These are phyloP conservation scores for Clarias gariepinus DNA, from an alignment of 2,113 vertebrate genomes.

Conservation along the genomic window DNA sequence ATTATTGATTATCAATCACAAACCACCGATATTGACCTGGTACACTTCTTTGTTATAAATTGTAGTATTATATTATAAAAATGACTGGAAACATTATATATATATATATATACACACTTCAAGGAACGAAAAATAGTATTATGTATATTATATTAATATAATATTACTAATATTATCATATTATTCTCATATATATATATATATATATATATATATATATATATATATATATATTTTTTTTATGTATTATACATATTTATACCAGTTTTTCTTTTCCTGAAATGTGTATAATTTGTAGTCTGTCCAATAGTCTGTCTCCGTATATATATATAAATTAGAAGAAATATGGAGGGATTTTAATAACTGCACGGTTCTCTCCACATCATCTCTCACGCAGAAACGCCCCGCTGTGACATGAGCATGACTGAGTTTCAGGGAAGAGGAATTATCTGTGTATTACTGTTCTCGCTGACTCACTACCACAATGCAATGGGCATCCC, in stretches of 20 bases:
- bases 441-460: constrained; percentile 11
- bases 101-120: too few species aligned
- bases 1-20: too few species aligned
- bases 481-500: constrained; percentile 31
- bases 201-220: too few species aligned
- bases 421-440: constrained; percentile 50
- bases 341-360: neutral
- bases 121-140: too few species aligned
- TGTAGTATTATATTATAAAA: neutral
- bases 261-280: too few species aligned
- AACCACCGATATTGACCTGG: neutral
- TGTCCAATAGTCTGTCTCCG: too few species aligned
- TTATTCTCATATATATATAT: too few species aligned
- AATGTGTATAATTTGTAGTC: too few species aligned
- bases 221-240: too few species aligned
- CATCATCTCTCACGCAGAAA: neutral
- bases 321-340: neutral
- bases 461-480: constrained; percentile 43
- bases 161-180: too few species aligned
- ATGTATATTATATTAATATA: too few species aligned
- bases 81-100: neutral
- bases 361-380: neutral
- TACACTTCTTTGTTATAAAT: neutral
- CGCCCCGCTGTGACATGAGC: constrained; percentile 12
- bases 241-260: too few species aligned